Base-by-base conservation (phyloP, 2,888 invertebrate genomes). In the Coleophora deauratella region DNA sequence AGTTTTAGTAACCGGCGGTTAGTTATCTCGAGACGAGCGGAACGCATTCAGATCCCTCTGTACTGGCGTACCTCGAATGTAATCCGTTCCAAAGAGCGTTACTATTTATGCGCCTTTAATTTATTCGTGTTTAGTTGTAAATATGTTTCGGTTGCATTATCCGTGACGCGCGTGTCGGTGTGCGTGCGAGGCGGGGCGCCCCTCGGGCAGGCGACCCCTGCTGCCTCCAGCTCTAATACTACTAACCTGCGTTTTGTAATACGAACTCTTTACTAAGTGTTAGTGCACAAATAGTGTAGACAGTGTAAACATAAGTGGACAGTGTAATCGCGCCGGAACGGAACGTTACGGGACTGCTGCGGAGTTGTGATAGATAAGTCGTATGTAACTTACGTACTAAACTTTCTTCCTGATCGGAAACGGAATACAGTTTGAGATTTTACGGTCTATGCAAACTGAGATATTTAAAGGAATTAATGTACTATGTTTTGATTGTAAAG, bases 51-150 rank as follows among this genome's bases (percentile, higher is more conserved):
- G 46, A 47, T 45, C 45, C 42, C 48, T 51, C 46, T 41, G 56
- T 57, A 55, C 43, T 41, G 49, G 45, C 52, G 66, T 66, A 72
- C 73, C 70, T 73, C 71, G 72, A 67, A 66, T 64, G 66, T 61
- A 68, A 72, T 67, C 73, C 68, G 76, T 75, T 77, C 82, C 81
- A 81, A 81, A 81, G 80, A 77, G 74, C 75, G 71, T 59, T 56
- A 52, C 57, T 68, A 77, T 78, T 80, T 79, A 76, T 77, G 78
- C 63, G 73, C 72, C n/a, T 68, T 74, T 73, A 67, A 71, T 70
- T 77, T 75, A 72, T 72, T 61, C 21, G 21, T 21, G 21, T 21
- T 21, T 61, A 55, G 62, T 67, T 54, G 46, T 51, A 51, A 54
- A 55, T 45, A 54, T 51, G 55, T 59, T 54, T 59, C 50, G 48